These are phyloP conservation scores for Beaufortia kweichowensis DNA, from an alignment of 2,113 vertebrate species.

Conservation along the genomic window DNA sequence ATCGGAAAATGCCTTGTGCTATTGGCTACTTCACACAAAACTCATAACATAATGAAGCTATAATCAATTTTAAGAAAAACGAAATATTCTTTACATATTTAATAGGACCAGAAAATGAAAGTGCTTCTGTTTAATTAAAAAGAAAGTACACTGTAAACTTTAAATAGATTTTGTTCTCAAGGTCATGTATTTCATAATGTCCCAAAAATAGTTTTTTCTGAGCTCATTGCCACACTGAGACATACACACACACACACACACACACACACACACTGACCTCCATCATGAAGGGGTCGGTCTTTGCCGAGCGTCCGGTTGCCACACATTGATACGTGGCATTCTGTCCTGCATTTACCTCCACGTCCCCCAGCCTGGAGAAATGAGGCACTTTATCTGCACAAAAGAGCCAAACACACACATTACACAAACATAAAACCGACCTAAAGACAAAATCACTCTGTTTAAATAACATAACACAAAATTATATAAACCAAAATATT, in stretches of 20 bases:
- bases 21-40: neutral
- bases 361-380: slow-evolving; percentile 82
- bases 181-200: neutral
- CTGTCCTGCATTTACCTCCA: slow-evolving; percentile 85
- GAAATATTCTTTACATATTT: neutral
- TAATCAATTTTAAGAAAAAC: neutral
- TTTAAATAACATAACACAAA: too few species aligned
- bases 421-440: neutral
- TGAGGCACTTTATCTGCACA: slow-evolving; percentile 81
- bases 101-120: slow-evolving; percentile 3
- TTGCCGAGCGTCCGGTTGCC: slow-evolving; percentile 72
- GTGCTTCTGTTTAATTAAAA: slow-evolving; percentile 2
- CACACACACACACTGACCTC: slow-evolving; percentile 41
- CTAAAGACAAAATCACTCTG: too few species aligned
- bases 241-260: neutral
- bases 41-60: neutral
- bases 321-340: slow-evolving; percentile 85
- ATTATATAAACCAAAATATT: too few species aligned
- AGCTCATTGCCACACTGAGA: neutral
- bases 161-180: neutral
- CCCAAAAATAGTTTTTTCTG: slow-evolving; percentile 11
- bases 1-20: too few species aligned
- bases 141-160: neutral
- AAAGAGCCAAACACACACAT: neutral
- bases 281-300: slow-evolving; percentile 67